Evolutionary conservation across 2,888 invertebrate genomes (phyloP), one percentile per base, ranked within the genome.

Genomic region (Lycaena phlaeas): DNA sequence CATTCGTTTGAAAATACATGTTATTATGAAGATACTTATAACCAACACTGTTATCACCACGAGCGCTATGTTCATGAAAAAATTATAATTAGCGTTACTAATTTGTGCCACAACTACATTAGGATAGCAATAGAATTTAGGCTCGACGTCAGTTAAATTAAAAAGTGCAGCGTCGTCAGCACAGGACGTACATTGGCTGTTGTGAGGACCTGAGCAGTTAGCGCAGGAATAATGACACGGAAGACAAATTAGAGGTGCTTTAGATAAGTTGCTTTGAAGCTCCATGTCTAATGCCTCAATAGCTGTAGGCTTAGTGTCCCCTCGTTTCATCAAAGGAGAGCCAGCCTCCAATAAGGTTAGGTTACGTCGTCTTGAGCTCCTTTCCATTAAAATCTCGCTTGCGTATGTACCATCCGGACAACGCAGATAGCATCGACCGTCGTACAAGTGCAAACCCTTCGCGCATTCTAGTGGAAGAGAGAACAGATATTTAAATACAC

Each of bases 211-310:
- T 4, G 74, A 68, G 59, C 93, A 93, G 6, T 85, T 82, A 42
- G 86, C 85, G 64, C 93, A 93, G n/a, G 89, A 87, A 64, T 93
- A 92, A 71, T 93, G 92, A 62, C 93, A 93, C 18, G 81, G 72
- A 2, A 87, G 69, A 59, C 93, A 93, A 38, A 81, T 72, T 18
- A 68, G 66, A 4, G 77, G 79, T 25, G 62, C 52, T 54, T 63
- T 65, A 17, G 59, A 56, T 37, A 51, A 50, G 38, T 64, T 61
- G 37, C 49, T 53, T n/a, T 46, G 38, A 12, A 65, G 52, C 51
- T 72, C 71, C 57, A 84, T 70, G 49, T 81, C 82, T 27, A 66
- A 45, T 27, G 78, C 78, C 55, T 84, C 81, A 7, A 56, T 49
- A 17, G 76, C 65, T 2, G 57, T 56, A 11, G 56, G 55, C 28